Base-by-base conservation (phyloP, 2,113 vertebrate species). In the Microcebus jonahi region DNA sequence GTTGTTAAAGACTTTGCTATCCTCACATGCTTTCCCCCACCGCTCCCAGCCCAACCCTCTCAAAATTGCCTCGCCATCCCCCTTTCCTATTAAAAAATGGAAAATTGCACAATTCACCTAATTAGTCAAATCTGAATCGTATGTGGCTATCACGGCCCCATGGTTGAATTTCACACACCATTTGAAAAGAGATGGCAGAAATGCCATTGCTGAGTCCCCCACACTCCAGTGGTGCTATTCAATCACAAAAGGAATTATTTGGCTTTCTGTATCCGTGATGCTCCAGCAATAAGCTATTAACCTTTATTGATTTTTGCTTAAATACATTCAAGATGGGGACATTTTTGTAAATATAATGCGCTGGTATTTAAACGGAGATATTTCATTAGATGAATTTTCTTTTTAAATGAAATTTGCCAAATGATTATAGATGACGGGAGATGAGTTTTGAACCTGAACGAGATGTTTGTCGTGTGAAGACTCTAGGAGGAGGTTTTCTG, bases 121-220 rank as follows among this genome's bases (percentile, higher is more conserved):
- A 98, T 98, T 97, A 98, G 94, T 97, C 88, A 97, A 96, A 98
- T 98, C 27, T 71, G 96, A 97, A 92, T 84, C 23, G 76, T 76
- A 85, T 87, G 95, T 79, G 97, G 96, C 97, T 97, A 97, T 95
- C 97, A 83, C 8, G 95, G 97, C 84, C 94, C 97, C 96, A 3
- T 81, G 81, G 96, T 31, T 98, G 98, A 95, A 98, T 98, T 98
- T 98, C 98, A 98, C 97, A 98, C 97, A 93, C 97, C 98, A 98
- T 98, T 98, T 98, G 98, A 95, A 89, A 97, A 97, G 98, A 95
- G 34, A 97, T 9, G 90, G 96, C 70, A 87, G 80, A 88, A 75
- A 81, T 39, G 90, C 81, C 79, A 13, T 53, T 36, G 88, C 2
- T 95, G 97, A 91, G 71, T 83, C 90, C 95, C 97, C 81, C 97